phyloP scores from a whole-genome alignment of 2,797 vertebrate species.

The Mormyrus proboscirostris region DNA sequence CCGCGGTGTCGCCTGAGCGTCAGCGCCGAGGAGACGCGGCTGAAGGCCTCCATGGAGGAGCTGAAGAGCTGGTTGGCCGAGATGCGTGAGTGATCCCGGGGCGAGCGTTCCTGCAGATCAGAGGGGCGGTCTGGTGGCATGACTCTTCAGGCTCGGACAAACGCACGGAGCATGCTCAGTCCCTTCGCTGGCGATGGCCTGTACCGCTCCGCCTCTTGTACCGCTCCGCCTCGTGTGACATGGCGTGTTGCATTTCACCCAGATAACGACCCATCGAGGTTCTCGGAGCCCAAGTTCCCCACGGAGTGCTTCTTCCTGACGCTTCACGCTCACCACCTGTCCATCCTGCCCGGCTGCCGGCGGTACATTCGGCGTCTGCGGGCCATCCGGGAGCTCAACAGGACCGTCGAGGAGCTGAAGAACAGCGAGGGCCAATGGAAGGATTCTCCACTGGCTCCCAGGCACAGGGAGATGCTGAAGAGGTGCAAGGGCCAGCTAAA shows the following conservation, averaged over 20 bases:
- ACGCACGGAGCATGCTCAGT: neutral
- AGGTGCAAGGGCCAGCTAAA: conserved; percentile 98
- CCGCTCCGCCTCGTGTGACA: neutral
- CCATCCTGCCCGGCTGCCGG: conserved; percentile 88
- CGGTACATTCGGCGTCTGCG: conserved; percentile 93
- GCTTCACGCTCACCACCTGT: conserved; percentile 91
- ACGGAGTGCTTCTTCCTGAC: conserved; percentile 95
- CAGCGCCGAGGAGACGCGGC: conserved; percentile 82
- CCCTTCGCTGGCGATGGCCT: neutral
- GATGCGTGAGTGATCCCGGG: conserved; percentile 69
- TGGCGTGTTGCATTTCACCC: conserved; percentile 14
- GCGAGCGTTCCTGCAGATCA: neutral
- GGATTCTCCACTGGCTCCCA: conserved; percentile 85
- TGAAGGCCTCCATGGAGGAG: conserved; percentile 94
- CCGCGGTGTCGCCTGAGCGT: conserved; percentile 84
- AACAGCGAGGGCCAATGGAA: conserved; percentile 98
- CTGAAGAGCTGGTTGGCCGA: conserved; percentile 79
- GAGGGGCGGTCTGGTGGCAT: neutral
- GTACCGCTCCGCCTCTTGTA: neutral
- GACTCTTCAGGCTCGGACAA: neutral
- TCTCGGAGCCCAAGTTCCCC: conserved; percentile 72
- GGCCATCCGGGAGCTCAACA: conserved; percentile 93
- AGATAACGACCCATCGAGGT: conserved; percentile 73
- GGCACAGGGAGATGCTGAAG: conserved; percentile 96
- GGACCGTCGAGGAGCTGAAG: conserved; percentile 95